Evolutionary conservation across 2,797 vertebrate genomes (phyloP), one percentile per base, ranked within the genome.

Genomic region (Sebastiscus albofasciatus): DNA sequence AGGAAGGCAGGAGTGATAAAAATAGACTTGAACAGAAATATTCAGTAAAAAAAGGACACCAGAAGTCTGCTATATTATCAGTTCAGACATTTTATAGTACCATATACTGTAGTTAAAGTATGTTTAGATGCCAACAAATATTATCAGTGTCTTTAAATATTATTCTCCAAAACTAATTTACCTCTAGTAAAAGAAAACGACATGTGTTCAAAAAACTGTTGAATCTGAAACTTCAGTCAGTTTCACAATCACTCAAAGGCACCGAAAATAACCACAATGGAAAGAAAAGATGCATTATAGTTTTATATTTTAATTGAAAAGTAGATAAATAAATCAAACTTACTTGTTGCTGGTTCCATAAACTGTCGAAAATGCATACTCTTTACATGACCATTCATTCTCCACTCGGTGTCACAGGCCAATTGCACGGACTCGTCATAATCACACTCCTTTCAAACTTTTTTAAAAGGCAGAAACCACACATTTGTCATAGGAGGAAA

Each of bases 351-450:
- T 83, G 89, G 55, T 80, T 91, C 83, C 92, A 91, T 94, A 86
- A 82, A 84, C 78, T 80, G 86, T 72, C 90, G 89, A 91, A 94
- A 90, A 88, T 78, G 66, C 95, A 95, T 95, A 75, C 91, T 96
- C 94, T 91, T 94, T 82, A 94, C 94, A 94, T 94, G 93, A 89
- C 95, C 94, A 94, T 92, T 96, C 95, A 95, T 95, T 94, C 94
- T 95, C 84, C 83, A 56, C 91, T 75, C 83, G 22, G 88, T 87
- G 79, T 87, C 91, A 90, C 89, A 87, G 86, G 85, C 91, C 80
- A 88, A 92, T 89, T 91, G 90, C 77, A 79, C 60, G 8, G 86
- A 94, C 91, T 94, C 72, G 86, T 95, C 91, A 94, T 94, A 87
- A 92, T 94, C 94, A 92, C 92, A 91, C 91, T 90, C 86, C 90